These are phyloP conservation scores for Malurus alboscapulatus DNA, from an alignment of 2,113 vertebrate genomes.

Conservation along the genomic window DNA sequence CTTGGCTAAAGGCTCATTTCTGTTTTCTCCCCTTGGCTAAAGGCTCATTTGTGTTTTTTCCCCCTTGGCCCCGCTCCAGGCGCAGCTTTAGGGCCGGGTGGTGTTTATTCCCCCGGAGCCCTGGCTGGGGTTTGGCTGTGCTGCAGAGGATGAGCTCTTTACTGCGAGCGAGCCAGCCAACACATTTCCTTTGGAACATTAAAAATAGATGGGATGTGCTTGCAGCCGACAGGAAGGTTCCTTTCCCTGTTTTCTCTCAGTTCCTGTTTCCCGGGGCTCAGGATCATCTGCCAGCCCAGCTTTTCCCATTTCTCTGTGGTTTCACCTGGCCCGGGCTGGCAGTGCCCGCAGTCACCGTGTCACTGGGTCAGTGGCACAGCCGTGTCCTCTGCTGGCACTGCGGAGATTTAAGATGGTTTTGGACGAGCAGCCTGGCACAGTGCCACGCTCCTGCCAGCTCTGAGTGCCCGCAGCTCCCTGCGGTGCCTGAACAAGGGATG, in stretches of 20 bases:
- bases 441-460: not conserved
- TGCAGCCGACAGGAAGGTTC: not conserved
- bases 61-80: not conserved
- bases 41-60: too few species aligned
- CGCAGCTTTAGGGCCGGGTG: not conserved
- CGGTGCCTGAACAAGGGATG: rapidly evolving
- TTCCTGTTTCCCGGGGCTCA: not conserved
- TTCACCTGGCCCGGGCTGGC: rapidly evolving
- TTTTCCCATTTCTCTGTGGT: rapidly evolving
- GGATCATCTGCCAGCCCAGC: not conserved
- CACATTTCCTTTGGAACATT: not conserved
- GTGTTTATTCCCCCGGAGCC: not conserved
- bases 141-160: not conserved
- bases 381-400: not conserved
- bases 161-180: not conserved
- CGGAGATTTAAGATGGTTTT: not conserved
- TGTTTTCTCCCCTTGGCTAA: too few species aligned
- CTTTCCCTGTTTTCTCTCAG: rapidly evolving
- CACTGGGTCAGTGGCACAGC: slow-evolving; percentile 12
- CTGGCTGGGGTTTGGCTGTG: not conserved
- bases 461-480: not conserved
- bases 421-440: not conserved
- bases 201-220: not conserved
- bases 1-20: too few species aligned
- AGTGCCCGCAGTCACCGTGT: not conserved